These are phyloP conservation scores for Dinocampus coccinellae DNA, from an alignment of 2,888 invertebrate species.

Conservation along the genomic window DNA sequence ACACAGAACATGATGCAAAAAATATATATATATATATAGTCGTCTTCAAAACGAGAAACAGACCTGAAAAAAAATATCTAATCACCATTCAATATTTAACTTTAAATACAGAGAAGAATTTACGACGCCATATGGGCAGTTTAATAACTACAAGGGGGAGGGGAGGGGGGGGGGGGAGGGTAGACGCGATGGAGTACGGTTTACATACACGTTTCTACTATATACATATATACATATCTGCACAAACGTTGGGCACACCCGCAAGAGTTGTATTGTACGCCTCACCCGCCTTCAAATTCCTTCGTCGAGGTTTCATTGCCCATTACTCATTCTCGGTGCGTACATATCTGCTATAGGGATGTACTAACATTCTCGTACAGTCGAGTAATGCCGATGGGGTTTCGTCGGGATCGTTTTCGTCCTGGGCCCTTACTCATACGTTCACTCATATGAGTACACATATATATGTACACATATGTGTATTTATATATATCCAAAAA, in stretches of 20 bases:
- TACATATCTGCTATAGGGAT: slow-evolving; percentile 49
- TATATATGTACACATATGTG: not conserved
- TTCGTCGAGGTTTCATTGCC: slow-evolving; percentile 56
- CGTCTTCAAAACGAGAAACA: not conserved
- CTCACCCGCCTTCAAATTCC: slow-evolving; percentile 53
- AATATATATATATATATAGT: not conserved
- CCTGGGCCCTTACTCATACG: not conserved
- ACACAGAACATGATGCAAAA: not conserved
- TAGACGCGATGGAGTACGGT: slow-evolving; percentile 16
- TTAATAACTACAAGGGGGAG: slow-evolving; percentile 16
- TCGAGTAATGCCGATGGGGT: slow-evolving; percentile 50
- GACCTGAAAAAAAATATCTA: not conserved
- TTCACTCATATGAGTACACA: slow-evolving; percentile 1
- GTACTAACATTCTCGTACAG: slow-evolving; percentile 53
- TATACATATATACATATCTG: slow-evolving; percentile 16
- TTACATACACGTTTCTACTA: not conserved
- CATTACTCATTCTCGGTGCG: slow-evolving; percentile 58
- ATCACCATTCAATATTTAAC: slow-evolving; percentile 17
- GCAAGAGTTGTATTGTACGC: slow-evolving; percentile 22
- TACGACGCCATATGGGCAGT: slow-evolving; percentile 26
- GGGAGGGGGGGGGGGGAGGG: not conserved
- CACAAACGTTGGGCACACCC: slow-evolving; percentile 31
- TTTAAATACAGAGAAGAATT: slow-evolving; percentile 26
- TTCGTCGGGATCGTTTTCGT: slow-evolving; percentile 39
- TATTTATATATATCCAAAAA: slow-evolving; percentile 18